Evolutionary conservation across 2,888 invertebrate species (phyloP).

Genomic region (Flexamia atlantica): DNA sequence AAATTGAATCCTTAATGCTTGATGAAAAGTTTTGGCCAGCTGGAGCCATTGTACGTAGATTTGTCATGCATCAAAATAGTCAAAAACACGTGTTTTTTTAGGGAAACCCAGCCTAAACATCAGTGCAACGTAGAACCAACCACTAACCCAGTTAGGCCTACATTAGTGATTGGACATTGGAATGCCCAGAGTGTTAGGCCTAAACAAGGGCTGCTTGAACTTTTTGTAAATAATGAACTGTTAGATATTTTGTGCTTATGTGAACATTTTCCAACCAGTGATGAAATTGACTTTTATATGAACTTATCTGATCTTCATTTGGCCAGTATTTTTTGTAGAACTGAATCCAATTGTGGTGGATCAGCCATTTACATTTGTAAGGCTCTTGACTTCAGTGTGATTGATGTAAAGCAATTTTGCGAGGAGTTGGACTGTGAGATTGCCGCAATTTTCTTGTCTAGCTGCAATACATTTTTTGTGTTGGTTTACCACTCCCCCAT

Average conservation of each 20-base stretch:
- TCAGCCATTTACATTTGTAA: not conserved
- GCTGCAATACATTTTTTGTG: slow-evolving; percentile 1
- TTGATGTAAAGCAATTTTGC: slow-evolving; percentile 1
- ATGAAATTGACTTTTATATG: slow-evolving; percentile 1
- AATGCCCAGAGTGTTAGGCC: slow-evolving; percentile 28
- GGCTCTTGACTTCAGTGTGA: not conserved
- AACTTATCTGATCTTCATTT: not conserved
- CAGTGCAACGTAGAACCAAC: not conserved
- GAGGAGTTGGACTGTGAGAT: slow-evolving; percentile 31
- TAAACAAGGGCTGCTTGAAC: not conserved
- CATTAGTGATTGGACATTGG: slow-evolving; percentile 20
- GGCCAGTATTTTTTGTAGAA: not conserved
- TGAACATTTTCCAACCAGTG: slow-evolving; percentile 7
- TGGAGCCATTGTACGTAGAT: not conserved
- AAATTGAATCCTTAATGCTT: not conserved
- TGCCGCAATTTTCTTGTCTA: not conserved
- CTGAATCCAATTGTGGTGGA: not conserved
- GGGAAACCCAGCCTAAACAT: not conserved
- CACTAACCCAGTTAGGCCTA: not conserved
- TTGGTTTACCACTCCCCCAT: slow-evolving; percentile 32
- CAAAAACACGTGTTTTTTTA: slow-evolving; percentile 14
- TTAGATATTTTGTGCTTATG: slow-evolving; percentile 22
- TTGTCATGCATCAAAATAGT: not conserved
- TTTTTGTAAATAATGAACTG: slow-evolving; percentile 11
- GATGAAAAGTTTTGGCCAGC: slow-evolving; percentile 30